Evolutionary conservation across 2,888 invertebrate species (phyloP).

Genomic region (Hydrotaea diabolus): DNA sequence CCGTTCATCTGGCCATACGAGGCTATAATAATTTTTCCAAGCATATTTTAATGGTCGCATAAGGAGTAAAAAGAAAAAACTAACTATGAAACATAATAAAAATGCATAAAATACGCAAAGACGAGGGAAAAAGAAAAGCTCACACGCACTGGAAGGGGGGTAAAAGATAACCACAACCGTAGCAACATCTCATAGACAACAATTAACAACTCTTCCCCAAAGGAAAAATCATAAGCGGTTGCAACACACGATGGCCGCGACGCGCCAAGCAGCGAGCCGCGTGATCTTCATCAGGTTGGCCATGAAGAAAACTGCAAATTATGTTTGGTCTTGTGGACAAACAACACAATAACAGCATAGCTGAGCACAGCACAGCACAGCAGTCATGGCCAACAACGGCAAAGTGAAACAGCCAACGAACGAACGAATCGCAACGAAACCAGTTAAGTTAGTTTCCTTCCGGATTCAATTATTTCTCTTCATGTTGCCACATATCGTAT

Average conservation of each 20-base stretch:
- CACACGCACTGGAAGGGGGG: not conserved
- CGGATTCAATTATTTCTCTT: constrained; percentile 79
- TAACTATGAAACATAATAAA: constrained; percentile 33
- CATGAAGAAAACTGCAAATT: constrained; percentile 34
- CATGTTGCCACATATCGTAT: constrained; percentile 58
- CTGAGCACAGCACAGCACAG: constrained; percentile 6
- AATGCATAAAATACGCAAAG: constrained; percentile 55
- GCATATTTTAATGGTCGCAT: constrained; percentile 41
- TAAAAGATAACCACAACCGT: not conserved
- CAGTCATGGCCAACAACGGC: constrained; percentile 30
- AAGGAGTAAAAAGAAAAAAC: not conserved
- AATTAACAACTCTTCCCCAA: constrained; percentile 61
- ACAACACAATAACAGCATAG: not conserved
- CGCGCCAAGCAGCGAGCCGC: too few relatives aligned
- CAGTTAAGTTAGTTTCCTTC: constrained; percentile 80
- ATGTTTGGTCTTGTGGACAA: not conserved
- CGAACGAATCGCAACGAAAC: too few relatives aligned
- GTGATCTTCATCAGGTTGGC: not conserved
- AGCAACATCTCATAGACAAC: not conserved
- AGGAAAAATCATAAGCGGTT: constrained; percentile 39
- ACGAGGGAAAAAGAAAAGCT: constrained; percentile 33
- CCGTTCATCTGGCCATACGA: not conserved
- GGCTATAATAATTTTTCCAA: constrained; percentile 42
- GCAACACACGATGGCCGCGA: not conserved
- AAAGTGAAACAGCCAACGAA: constrained; percentile 4